phyloP scores from a whole-genome alignment of 1,140 invertebrate species.

The Anthonomus grandis region DNA sequence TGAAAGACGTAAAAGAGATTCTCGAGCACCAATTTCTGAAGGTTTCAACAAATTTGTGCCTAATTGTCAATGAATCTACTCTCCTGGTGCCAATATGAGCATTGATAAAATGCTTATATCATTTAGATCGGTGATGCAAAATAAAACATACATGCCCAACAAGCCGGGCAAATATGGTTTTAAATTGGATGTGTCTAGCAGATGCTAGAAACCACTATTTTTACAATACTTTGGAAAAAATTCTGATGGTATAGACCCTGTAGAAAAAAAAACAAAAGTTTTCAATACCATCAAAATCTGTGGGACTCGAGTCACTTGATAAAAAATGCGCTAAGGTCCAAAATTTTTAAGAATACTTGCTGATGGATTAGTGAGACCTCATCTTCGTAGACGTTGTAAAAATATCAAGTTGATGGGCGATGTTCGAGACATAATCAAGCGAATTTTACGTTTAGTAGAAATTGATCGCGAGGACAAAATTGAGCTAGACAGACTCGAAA shows the following conservation, averaged over 20 bases:
- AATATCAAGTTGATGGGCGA: not conserved
- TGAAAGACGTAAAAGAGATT: not conserved
- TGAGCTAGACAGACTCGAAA: too few species aligned
- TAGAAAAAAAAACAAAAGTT: not conserved
- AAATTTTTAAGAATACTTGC: not conserved
- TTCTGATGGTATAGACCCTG: not conserved
- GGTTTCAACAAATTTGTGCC: slow-evolving; percentile 20
- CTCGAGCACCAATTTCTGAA: slow-evolving; percentile 6
- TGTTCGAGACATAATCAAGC: not conserved
- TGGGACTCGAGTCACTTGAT: not conserved
- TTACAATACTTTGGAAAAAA: slow-evolving; percentile 1
- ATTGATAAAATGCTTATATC: slow-evolving; percentile 47
- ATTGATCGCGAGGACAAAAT: too few species aligned
- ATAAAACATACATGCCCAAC: slow-evolving; percentile 51
- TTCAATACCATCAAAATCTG: not conserved
- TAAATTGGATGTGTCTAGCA: too few species aligned
- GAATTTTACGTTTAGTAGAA: too few species aligned
- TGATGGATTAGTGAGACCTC: too few species aligned
- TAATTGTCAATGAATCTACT: slow-evolving; percentile 37
- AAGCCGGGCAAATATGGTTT: too few species aligned
- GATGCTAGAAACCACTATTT: too few species aligned
- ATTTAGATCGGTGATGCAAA: slow-evolving; percentile 47
- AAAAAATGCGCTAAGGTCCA: not conserved
- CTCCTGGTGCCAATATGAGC: slow-evolving; percentile 28
- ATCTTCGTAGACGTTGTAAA: not conserved